phyloP scores from a whole-genome alignment of 2,797 vertebrate genomes.

The Syngnathus acus region DNA sequence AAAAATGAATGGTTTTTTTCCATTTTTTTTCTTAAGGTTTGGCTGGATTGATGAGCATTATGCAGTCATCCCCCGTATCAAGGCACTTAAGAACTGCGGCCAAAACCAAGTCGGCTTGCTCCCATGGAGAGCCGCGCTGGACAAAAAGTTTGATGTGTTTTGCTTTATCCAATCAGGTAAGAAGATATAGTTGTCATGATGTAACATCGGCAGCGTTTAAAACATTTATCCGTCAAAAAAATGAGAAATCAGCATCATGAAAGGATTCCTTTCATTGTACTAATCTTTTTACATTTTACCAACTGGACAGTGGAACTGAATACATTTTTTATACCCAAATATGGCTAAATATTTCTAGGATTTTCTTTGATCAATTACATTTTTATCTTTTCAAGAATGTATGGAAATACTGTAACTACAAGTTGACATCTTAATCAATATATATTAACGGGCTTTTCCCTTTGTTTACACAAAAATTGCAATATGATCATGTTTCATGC shows the following conservation, averaged over 20 bases:
- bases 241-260: not conserved
- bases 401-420: too few relatives aligned
- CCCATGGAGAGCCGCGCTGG: constrained; percentile 48
- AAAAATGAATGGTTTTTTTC: not conserved
- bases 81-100: constrained; percentile 48
- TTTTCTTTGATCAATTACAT: too few relatives aligned
- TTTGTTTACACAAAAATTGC: too few relatives aligned
- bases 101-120: constrained; percentile 52
- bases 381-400: too few relatives aligned
- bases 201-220: not conserved
- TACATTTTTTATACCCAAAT: not conserved
- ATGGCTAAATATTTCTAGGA: too few relatives aligned
- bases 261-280: not conserved
- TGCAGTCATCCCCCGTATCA: constrained; percentile 64
- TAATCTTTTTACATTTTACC: not conserved
- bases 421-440: too few relatives aligned
- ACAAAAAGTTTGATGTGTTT: constrained; percentile 62
- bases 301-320: not conserved
- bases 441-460: too few relatives aligned
- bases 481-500: too few relatives aligned
- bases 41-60: constrained; percentile 74
- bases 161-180: constrained; percentile 72
- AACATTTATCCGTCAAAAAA: not conserved
- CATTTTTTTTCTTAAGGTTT: constrained; percentile 44
- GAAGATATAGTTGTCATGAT: not conserved